Evolutionary conservation across 2,113 vertebrate species (phyloP).

Genomic region (Phoxinus phoxinus): DNA sequence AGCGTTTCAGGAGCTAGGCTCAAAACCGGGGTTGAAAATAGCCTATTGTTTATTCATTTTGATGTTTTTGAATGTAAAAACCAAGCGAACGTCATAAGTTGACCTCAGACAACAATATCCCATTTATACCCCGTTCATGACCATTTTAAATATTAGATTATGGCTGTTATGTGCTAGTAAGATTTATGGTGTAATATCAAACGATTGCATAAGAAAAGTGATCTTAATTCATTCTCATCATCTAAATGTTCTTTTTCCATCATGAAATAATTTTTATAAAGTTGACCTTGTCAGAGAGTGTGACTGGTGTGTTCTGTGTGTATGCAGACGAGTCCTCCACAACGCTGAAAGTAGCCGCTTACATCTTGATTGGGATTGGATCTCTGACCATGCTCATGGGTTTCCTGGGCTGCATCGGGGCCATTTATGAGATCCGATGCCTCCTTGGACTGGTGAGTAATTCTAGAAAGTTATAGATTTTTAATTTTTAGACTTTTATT

Average conservation of each 20-base stretch:
- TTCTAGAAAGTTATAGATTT: not conserved
- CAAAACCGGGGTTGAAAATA: too few relatives aligned
- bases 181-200: not conserved
- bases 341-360: constrained; percentile 79
- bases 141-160: not conserved
- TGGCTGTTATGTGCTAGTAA: not conserved
- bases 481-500: too few relatives aligned
- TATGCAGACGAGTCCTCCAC: constrained; percentile 79
- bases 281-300: not conserved
- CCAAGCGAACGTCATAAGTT: too few relatives aligned
- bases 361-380: constrained; percentile 85
- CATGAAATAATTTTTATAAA: not conserved
- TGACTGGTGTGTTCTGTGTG: not conserved
- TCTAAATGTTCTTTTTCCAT: not conserved
- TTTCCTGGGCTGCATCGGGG: constrained; percentile 91
- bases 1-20: too few relatives aligned
- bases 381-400: constrained; percentile 87
- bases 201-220: not conserved
- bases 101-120: too few relatives aligned
- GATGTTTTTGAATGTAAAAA: too few relatives aligned
- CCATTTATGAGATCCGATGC: constrained; percentile 89
- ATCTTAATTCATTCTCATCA: not conserved
- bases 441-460: constrained; percentile 89
- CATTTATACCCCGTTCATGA: too few relatives aligned
- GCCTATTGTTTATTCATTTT: too few relatives aligned